Evolutionary conservation across 2,113 vertebrate species (phyloP), one percentile per base, ranked within the genome.

Genomic region (Corythoichthys haematopterus): DNA sequence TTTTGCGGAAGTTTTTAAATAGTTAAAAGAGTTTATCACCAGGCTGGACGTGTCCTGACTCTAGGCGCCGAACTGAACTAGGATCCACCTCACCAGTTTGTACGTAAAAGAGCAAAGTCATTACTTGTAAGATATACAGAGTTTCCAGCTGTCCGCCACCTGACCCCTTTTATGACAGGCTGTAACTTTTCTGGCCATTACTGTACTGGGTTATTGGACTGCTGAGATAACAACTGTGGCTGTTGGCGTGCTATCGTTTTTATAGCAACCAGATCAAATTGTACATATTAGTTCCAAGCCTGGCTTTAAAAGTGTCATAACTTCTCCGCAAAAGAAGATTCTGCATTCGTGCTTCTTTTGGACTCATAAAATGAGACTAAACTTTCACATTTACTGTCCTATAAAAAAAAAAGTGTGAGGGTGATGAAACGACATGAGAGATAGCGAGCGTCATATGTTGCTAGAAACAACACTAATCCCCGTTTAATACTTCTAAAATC

Each of bases 381-480:
- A 51, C 6, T 6, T n/a, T 51, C 15, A 8, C 50, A 9, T 52
- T 52, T 52, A 7, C 50, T 6, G n/a, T 52, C 16, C n/a, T 14
- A 4, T 51, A 52, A 1, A 16, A 2, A 2, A n/a, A 20, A 52
- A 7, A 6, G 65, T 62, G 72, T 77, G 59, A 81, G 61, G 57
- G 47, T 66, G 66, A 71, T 46, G 48, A 69, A 63, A 59, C 78
- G 66, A 62, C 66, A 79, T 66, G 78, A 68, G 68, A 76, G 79
- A 85, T 79, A 83, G 66, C 76, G 43, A 59, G 46, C 65, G 69
- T 75, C 80, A 79, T 82, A 79, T 80, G 78, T 76, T 70, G 74
- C 2, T 61, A 82, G 72, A 71, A 84, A 82, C 71, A 75, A 82
- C 72, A 71, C 70, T 85, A 85, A 89, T 87, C 84, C 80, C 58